Base-by-base conservation (phyloP, 2,888 invertebrate genomes). In the Zygaena filipendulae region DNA sequence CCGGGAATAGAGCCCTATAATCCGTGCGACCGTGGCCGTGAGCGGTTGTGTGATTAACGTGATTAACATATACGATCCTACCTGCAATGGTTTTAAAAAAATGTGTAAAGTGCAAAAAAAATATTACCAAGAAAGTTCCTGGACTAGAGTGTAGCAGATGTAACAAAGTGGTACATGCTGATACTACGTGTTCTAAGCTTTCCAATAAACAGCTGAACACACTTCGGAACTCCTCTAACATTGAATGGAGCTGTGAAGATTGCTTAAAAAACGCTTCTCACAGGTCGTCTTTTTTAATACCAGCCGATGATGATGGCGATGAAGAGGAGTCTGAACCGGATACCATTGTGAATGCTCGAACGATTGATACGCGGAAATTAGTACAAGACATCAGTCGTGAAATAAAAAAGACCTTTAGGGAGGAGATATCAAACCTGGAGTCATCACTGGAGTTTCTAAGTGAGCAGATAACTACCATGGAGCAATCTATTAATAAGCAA, bases 231-330 rank as follows among this genome's bases (percentile, higher is more conserved):
- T 16, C 35, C 2, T 32, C 32, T 3, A 32, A 27, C 25, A 14
- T 35, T 5, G 31, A 30, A 4, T 35, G 32, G 35, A 23, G 21
- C 2, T 35, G 32, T 20, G 10, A 14, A 8, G 34, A 40, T 11
- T 42, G 42, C 23, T 11, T 30, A n/a, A 21, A 30, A 7, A 21
- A n/a, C n/a, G n/a, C n/a, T n/a, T n/a, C n/a, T n/a, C n/a, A n/a
- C n/a, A n/a, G n/a, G n/a, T n/a, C n/a, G n/a, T n/a, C n/a, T n/a
- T 31, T 36, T n/a, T 18, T 36, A 18, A 14, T 27, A 10, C 23
- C 27, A 2, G 30, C 29, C 3, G 35, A 40, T n/a, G 28, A 34
- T 2, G 37, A 40, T 4, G 7, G 7, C 4, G 34, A 38, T 12
- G 29, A 32, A 25, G 32, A 35, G 1, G 27, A 21, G 3, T 14